Percentiles rank a stretch among this genome's conserved stretches.
phyloP scores from a whole-genome alignment of 2,797 vertebrate species.

The Danio tinwini region DNA sequence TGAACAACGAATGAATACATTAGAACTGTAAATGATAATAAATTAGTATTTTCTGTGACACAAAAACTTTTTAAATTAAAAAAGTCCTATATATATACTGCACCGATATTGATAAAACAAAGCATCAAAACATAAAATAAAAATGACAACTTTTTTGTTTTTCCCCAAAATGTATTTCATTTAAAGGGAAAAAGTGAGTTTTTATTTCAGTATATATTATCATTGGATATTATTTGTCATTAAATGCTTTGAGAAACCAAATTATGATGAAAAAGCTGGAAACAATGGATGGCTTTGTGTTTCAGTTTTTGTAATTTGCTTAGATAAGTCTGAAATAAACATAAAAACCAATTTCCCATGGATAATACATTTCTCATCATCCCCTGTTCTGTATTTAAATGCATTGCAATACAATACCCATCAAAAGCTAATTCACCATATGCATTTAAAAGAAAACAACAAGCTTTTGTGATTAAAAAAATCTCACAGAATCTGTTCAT shows the following conservation, averaged over 20 bases:
- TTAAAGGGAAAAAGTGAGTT: not conserved
- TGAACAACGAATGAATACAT: too few species aligned
- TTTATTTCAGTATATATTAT: not conserved
- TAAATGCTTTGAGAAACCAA: not conserved
- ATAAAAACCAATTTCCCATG: constrained; percentile 13
- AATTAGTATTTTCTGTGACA: too few species aligned
- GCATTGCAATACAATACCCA: not conserved
- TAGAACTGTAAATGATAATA: not conserved
- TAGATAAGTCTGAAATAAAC: not conserved
- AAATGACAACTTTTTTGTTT: too few species aligned
- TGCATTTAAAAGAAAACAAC: constrained; percentile 20
- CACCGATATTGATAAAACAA: too few species aligned
- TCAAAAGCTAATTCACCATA: constrained; percentile 30
- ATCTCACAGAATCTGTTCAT: constrained; percentile 75
- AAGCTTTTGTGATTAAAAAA: constrained; percentile 25
- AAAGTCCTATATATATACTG: not conserved
- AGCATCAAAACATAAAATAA: not conserved
- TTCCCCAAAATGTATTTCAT: not conserved
- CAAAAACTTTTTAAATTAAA: not conserved
- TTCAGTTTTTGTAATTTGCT: not conserved
- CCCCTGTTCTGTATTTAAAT: constrained; percentile 21
- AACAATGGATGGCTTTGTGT: not conserved
- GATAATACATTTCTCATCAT: constrained; percentile 27
- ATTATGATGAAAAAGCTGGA: not conserved
- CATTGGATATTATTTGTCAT: not conserved